Evolutionary conservation across 2,888 invertebrate species (phyloP), one percentile per base, ranked within the genome.

Genomic region (Calameuta idolon): DNA sequence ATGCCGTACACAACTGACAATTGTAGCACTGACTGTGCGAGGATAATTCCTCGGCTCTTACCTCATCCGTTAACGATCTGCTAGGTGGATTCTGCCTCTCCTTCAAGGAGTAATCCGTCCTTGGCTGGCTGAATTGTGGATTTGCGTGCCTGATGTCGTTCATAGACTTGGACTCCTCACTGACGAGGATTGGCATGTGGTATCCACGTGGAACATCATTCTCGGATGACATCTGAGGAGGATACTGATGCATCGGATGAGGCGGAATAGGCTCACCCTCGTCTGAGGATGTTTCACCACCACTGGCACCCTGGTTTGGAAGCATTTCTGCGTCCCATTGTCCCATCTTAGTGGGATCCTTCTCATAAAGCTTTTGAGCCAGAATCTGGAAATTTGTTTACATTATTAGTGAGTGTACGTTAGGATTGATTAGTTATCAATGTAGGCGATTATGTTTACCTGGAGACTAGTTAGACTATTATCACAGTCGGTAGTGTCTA

Each of bases 401-500:
- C 11, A 69, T 69, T 23, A 30, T 69, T n/a, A 68, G 15, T 15
- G 9, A 75, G 55, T 15, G 23, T 23, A 55, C 1, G 2, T 23
- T 2, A 55, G 23, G 23, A 9, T 55, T 55, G 23, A 55, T 55
- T 55, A 9, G 2, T 55, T 55, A 55, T 55, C 55, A 9, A 55
- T 55, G 34, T 77, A 12, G 11, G 15, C 23, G 5, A 55, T 55
- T 23, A 73, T 75, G 84, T 84, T 83, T 88, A 95, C 94, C 94
- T 95, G 95, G 83, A 98, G 93, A 92, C 98, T 98, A 87, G 96
- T 96, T 84, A 98, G 93, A 80, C 98, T 98, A 92, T 97, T 97
- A 90, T 98, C 98, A 92, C 98, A 98, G 92, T 98, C 98, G 76
- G 98, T 97, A 3, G 98, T 98, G 91, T 99, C 98, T 87, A 99